These are phyloP conservation scores for Aspiorhynchus laticeps DNA, from an alignment of 2,113 vertebrate species.

Conservation along the genomic window DNA sequence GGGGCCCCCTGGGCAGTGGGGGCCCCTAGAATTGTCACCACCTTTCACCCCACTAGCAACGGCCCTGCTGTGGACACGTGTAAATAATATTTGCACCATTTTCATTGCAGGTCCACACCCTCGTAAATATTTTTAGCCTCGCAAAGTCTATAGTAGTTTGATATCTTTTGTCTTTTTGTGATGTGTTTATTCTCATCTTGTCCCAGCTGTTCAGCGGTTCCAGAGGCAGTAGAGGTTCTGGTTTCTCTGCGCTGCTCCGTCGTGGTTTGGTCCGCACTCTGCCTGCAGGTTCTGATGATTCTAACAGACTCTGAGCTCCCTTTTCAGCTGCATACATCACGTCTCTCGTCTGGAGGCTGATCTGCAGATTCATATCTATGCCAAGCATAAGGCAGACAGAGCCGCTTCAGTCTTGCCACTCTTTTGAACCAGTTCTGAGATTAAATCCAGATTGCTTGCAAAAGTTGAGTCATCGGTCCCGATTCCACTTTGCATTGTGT, in stretches of 20 bases:
- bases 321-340: constrained; percentile 6
- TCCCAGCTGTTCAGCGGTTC: constrained; percentile 13
- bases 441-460: constrained; percentile 52
- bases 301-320: constrained; percentile 39
- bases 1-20: too few species aligned
- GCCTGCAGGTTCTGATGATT: constrained; percentile 29
- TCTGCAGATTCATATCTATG: constrained; percentile 18
- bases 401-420: constrained; percentile 12
- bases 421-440: constrained; percentile 31
- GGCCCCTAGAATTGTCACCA: too few species aligned
- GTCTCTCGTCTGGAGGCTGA: background rate
- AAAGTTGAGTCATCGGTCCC: constrained; percentile 40
- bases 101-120: background rate
- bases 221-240: background rate
- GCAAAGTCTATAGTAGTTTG: background rate
- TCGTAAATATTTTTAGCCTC: background rate
- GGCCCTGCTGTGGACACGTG: too few species aligned
- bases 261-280: constrained; percentile 16
- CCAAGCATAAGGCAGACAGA: constrained; percentile 40
- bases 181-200: background rate
- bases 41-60: too few species aligned
- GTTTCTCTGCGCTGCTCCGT: background rate
- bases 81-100: constrained; percentile 10
- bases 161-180: background rate
- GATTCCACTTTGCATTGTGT: constrained; percentile 24